Base-by-base conservation (phyloP, 1,140 invertebrate species). In the Macrocentrus cingulum region DNA sequence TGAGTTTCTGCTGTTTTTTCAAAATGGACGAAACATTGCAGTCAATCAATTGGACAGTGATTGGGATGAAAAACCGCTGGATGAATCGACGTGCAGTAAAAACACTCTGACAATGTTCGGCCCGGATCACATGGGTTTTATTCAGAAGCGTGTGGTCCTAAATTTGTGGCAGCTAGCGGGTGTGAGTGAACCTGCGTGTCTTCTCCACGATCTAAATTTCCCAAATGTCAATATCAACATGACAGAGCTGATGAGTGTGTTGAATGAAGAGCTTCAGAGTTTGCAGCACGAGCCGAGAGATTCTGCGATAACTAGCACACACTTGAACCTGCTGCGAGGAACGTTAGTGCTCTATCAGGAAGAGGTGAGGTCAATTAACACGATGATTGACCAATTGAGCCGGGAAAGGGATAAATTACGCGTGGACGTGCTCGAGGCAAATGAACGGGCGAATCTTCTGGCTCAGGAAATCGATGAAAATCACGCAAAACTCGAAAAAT, bases 401-500 rank as follows among this genome's bases (percentile, higher is more conserved):
- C 83, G 81, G 50, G 91, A 88, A 66, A 83, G 87, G 63, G 86
- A 91, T 41, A 94, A 95, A 73, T 72, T 96, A 13, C 84, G 86
- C 42, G 73, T 78, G 1, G 91, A 94, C 68, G 82, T 95, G 7
- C 75, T 81, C 7, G 91, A 94, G 64, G 92, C 92, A 0, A 94
- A 95, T 65, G 82, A 88, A 23, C 80, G 92, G 58, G 89, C 91
- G 0, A 82, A 85, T 5, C 65, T 92, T 29, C 74, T 96, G 16
- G 93, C 91, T 1, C 88, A 91, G 56, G 94, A 97, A 76, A 88
- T 94, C 1, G 94, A 97, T 71, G 94, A 96, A 49, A 88, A 91
- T 65, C 91, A 95, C 72, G 81, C 84, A 0, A 83, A 87, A 36
- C 82, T 95, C 64, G 93, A 96, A 74, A 85, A 85, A 56, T 84